Evolutionary conservation across 2,797 vertebrate genomes (phyloP).

Genomic region (Microhierax caerulescens): DNA sequence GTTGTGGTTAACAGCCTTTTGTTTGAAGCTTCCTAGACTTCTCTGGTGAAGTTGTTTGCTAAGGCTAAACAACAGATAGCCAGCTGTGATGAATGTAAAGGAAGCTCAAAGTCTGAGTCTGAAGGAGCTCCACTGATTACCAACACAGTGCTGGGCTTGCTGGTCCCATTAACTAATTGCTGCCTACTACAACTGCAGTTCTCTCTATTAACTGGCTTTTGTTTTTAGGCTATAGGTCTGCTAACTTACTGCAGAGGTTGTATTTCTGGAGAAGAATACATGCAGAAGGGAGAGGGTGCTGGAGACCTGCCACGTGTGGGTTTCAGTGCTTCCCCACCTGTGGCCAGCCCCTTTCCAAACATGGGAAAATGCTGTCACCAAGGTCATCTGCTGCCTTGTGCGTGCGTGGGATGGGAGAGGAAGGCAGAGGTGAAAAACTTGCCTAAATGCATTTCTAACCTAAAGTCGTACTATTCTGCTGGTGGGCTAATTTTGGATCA

Average conservation of each 20-base stretch:
- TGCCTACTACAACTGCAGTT: background rate
- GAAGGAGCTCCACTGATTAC: background rate
- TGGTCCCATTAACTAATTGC: background rate
- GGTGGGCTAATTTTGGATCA: background rate
- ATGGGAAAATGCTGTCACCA: background rate
- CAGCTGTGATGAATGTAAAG: rapidly evolving
- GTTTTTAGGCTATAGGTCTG: background rate
- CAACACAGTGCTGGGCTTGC: background rate
- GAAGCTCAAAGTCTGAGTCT: background rate
- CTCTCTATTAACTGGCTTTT: background rate
- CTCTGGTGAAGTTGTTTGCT: background rate
- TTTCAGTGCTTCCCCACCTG: rapidly evolving
- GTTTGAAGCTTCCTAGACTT: background rate
- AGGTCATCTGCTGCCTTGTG: background rate
- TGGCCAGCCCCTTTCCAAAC: rapidly evolving
- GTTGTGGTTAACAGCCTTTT: background rate
- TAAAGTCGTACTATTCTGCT: background rate
- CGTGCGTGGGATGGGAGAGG: background rate
- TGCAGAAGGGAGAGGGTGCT: background rate
- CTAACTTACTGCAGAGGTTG: background rate
- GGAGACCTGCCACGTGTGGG: rapidly evolving
- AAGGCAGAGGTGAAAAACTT: background rate
- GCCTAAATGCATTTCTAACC: background rate
- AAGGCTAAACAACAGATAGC: background rate
- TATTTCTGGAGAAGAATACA: background rate